Base-by-base conservation (phyloP, 2,113 vertebrate species). In the Pionites leucogaster region DNA sequence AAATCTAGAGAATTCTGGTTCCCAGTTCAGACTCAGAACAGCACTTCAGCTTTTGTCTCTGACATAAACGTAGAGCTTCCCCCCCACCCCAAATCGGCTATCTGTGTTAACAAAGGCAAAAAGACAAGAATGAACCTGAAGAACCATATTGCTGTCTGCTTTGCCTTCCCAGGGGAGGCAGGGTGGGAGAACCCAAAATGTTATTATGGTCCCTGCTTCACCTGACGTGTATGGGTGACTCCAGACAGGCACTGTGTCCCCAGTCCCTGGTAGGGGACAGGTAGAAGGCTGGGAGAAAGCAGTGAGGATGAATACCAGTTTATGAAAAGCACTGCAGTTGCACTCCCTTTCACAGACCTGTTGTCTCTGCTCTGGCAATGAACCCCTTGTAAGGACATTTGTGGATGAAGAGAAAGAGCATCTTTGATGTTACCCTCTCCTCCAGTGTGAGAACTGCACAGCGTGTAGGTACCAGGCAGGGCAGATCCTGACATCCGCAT, bases 1-100 rank as follows among this genome's bases (percentile, higher is more conserved):
- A 95, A 95, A 62, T 92, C 81, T 84, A 95, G 72, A 93, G 47
- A 19, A 44, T 75, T 95, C 92, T 64, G 91, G 55, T 68, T 95
- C 47, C 65, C 70, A 47, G 41, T 79, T 82, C 86, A 72, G 65
- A 92, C 84, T 52, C 42, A 89, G 95, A 95, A 57, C 68, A 92
- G n/a, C 50, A n/a, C 52, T 91, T 92, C 50, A 79, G 53, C 28
- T 55, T 86, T 86, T 89, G 71, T 64, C 75, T 72, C 62, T 44
- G 74, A 95, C 76, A 87, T 69, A 76, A 76, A 92, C 7, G 18
- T 37, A 22, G 20, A 81, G 76, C 17, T 64, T 44, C 2, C 2
- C 8, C 1, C 24, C 11, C 13, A 2, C 23, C 47, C 6, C 0
- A 9, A 70, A 49, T 78, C 52, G 79, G 44, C 7, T 64, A 47